phyloP scores from a whole-genome alignment of 2,797 vertebrate species.

The Anguilla megastoma region DNA sequence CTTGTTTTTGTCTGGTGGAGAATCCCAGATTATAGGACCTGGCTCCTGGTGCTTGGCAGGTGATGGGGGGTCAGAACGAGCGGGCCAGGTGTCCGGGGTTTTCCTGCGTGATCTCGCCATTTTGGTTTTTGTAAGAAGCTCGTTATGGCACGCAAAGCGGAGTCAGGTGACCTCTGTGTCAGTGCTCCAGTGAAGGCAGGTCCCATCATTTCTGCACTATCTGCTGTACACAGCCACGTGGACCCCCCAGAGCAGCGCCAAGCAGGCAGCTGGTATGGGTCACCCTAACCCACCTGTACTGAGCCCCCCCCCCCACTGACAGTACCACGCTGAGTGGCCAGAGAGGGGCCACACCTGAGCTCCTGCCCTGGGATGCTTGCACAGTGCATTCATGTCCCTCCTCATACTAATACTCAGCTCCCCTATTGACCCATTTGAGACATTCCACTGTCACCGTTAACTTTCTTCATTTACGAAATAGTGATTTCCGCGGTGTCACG shows the following conservation, averaged over 20 bases:
- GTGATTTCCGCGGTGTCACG: neutral
- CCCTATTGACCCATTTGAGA: neutral
- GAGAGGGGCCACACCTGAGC: neutral
- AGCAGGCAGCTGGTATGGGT: constrained; percentile 45
- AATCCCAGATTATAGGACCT: neutral
- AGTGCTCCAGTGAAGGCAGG: neutral
- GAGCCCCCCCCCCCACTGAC: constrained; percentile 27
- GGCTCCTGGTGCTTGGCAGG: neutral
- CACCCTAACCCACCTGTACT: constrained; percentile 37
- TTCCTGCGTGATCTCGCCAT: neutral
- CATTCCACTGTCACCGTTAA: neutral
- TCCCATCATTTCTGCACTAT: constrained; percentile 3
- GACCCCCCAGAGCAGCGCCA: neutral
- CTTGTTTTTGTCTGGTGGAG: neutral
- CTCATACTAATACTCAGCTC: neutral
- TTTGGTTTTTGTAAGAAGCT: constrained; percentile 8
- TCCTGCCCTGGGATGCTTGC: neutral
- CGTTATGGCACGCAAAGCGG: constrained; percentile 3
- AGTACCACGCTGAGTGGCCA: neutral
- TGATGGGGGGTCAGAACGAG: neutral
- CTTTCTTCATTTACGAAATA: neutral
- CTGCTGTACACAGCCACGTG: constrained; percentile 33
- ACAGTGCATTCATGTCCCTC: neutral
- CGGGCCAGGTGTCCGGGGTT: neutral
- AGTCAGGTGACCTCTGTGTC: neutral